phyloP scores from a whole-genome alignment of 2,888 invertebrate species.

The Dermolepida albohirtum region DNA sequence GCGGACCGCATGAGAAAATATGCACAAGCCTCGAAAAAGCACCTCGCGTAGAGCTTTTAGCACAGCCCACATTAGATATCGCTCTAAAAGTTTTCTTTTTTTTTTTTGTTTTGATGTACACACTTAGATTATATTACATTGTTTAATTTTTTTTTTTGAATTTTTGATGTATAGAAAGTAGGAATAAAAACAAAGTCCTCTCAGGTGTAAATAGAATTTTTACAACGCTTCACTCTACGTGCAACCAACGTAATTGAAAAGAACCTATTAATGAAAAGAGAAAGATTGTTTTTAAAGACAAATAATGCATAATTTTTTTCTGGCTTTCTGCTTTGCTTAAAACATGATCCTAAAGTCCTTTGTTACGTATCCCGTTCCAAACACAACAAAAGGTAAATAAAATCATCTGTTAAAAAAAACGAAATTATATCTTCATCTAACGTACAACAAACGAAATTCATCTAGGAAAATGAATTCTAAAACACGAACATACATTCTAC shows the following conservation, averaged over 20 bases:
- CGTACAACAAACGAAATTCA: too few relatives aligned
- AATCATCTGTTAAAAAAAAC: constrained; percentile 16
- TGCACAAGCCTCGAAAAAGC: constrained; percentile 49
- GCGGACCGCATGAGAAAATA: constrained; percentile 47
- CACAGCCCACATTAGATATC: constrained; percentile 48
- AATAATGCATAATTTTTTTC: constrained; percentile 31
- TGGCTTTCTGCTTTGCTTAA: constrained; percentile 44
- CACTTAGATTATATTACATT: background rate
- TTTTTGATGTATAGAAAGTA: constrained; percentile 14
- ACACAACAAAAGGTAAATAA: constrained; percentile 31
- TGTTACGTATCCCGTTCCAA: constrained; percentile 8
- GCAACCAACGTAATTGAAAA: constrained; percentile 11
- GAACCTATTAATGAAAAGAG: background rate
- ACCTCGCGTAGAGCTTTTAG: constrained; percentile 49
- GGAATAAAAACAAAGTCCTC: constrained; percentile 21
- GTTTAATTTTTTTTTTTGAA: constrained; percentile 13
- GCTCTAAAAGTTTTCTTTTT: constrained; percentile 31
- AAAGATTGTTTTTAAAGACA: constrained; percentile 13
- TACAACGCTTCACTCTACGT: constrained; percentile 1
- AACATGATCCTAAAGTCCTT: constrained; percentile 21
- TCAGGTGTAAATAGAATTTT: constrained; percentile 29
- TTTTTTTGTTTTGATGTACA: constrained; percentile 2
- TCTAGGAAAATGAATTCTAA: too few relatives aligned
- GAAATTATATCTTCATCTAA: too few relatives aligned
- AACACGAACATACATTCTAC: too few relatives aligned